Evolutionary conservation across 2,113 vertebrate genomes (phyloP), one percentile per base, ranked within the genome.

Genomic region (Cinclus mexicanus): DNA sequence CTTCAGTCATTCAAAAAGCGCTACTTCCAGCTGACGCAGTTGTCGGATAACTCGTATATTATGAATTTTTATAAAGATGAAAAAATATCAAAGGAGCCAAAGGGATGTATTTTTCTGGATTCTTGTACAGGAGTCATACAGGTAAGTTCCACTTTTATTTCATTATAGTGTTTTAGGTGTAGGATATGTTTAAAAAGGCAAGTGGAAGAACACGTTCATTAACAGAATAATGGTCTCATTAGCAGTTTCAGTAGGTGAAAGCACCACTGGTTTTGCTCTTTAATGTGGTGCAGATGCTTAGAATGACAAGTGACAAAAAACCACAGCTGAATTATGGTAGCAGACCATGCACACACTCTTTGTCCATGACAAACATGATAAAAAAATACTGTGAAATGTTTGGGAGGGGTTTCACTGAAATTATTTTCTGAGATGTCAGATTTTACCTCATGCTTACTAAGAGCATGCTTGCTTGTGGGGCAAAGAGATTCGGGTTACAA

Each of bases 11-110:
- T 99, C 98, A 99, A 99, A 96, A 99, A 99, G 83, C 98, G 99
- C 70, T 99, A 98, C 96, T 99, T 99, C 93, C 99, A 99, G 97
- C 97, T 99, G 96, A 99, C 99, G 5, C 99, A 99, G 97, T 31
- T 99, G 93, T 99, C 99, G 1, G 99, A 99, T 95, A 99, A 98
- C 94, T 99, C 99, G 1, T 99, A 99, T 90, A 99, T 99, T 97
- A 99, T 99, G 99, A 99, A 99, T 96, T 99, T 99, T 96, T 99
- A 99, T 97, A 99, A 99, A 98, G 99, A 99, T 90, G 99, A 99
- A 93, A 99, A 99, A 97, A 99, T 99, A 94, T 99, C 99, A 19
- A 99, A 99, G 97, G 99, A 99, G 83, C 99, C 99, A 37, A 99
- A 99, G 96, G 99, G 99, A 42, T 99, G 99, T 95, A 99, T 99